Evolutionary conservation across 2,797 vertebrate species (phyloP).

Genomic region (Prionace glauca): DNA sequence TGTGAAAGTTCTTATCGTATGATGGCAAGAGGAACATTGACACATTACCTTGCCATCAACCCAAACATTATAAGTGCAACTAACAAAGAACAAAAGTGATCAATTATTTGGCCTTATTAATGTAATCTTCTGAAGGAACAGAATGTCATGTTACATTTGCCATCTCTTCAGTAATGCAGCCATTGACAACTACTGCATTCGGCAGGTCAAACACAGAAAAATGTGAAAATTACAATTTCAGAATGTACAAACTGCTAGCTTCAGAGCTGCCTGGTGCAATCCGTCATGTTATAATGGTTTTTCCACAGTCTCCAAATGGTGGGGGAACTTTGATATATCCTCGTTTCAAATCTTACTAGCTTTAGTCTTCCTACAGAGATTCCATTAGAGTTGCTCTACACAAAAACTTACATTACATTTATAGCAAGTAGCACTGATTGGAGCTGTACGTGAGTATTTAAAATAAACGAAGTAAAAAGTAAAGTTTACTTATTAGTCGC

Average conservation of each 20-base stretch:
- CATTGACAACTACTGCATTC: slow-evolving; percentile 7
- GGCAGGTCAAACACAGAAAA: neutral
- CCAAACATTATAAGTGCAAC: slow-evolving; percentile 21
- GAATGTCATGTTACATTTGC: slow-evolving; percentile 34
- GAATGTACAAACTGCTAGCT: neutral
- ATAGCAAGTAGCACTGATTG: neutral
- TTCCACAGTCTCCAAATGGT: neutral
- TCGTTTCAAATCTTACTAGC: neutral
- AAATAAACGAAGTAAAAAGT: neutral
- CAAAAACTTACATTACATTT: neutral
- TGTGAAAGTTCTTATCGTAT: neutral
- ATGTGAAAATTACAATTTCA: slow-evolving; percentile 21
- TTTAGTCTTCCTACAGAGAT: neutral
- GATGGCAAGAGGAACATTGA: neutral
- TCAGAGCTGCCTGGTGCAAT: slow-evolving; percentile 7
- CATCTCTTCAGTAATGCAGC: slow-evolving; percentile 32
- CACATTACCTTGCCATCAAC: neutral
- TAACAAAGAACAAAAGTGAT: slow-evolving; percentile 24
- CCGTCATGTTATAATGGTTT: neutral
- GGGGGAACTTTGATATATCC: neutral
- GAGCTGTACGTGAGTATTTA: neutral
- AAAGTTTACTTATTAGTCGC: too few relatives aligned
- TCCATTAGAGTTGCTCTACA: neutral
- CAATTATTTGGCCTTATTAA: slow-evolving; percentile 24
- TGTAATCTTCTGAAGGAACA: slow-evolving; percentile 39